phyloP scores from a whole-genome alignment of 2,888 invertebrate species.

The Cyrtodaria siliqua region DNA sequence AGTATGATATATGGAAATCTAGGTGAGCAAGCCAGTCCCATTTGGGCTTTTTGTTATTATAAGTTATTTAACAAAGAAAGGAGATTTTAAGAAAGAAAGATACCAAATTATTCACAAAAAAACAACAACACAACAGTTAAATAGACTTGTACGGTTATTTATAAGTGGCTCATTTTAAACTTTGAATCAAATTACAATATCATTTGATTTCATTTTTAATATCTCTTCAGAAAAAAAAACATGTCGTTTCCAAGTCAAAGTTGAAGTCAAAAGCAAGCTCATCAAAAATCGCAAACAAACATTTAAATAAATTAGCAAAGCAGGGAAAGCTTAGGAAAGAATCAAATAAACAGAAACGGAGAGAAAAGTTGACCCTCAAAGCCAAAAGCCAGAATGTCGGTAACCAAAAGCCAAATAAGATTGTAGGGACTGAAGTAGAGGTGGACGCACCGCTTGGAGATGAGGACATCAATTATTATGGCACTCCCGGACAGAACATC shows the following conservation, averaged over 20 bases:
- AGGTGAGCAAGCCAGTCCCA: too few species aligned
- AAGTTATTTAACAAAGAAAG: too few species aligned
- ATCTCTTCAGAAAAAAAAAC: background rate
- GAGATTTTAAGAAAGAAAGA: too few species aligned
- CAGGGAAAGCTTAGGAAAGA: slow-evolving; percentile 74
- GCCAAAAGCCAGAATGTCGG: slow-evolving; percentile 9
- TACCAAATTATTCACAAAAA: too few species aligned
- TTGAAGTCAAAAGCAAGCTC: slow-evolving; percentile 55
- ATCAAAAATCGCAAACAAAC: slow-evolving; percentile 73
- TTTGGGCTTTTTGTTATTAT: too few species aligned
- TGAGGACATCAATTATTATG: slow-evolving; percentile 66
- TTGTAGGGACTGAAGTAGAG: background rate
- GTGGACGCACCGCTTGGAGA: slow-evolving; percentile 38
- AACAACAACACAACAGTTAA: too few species aligned
- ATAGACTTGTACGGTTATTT: too few species aligned
- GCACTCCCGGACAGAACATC: slow-evolving; percentile 39
- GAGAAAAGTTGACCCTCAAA: slow-evolving; percentile 38
- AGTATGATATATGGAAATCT: too few species aligned
- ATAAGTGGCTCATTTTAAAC: too few species aligned
- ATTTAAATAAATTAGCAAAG: slow-evolving; percentile 71
- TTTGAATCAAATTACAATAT: too few species aligned
- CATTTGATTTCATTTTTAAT: too few species aligned
- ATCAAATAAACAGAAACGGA: slow-evolving; percentile 55
- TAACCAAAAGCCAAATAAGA: background rate
- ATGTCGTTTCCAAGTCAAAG: slow-evolving; percentile 5